Conservation (phyloP, 2,797 vertebrate species). For the Protosalanx chinensis region DNA sequence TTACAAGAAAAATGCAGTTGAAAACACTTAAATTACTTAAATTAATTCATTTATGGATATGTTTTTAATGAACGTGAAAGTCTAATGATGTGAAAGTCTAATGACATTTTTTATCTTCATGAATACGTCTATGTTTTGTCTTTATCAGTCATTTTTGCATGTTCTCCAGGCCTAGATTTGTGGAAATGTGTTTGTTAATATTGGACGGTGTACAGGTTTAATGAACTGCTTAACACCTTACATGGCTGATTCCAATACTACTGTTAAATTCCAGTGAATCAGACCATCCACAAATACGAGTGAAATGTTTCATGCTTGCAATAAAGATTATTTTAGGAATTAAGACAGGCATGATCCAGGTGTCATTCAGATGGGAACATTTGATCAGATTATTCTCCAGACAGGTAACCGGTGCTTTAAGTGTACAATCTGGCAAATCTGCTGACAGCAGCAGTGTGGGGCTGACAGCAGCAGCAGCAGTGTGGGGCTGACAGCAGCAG, state of each 20-base stretch:
- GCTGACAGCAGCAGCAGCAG: too few species aligned
- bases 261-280: not conserved
- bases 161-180: too few species aligned
- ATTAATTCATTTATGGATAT: not conserved
- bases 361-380: not conserved
- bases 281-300: not conserved
- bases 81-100: too few species aligned
- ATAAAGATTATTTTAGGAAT: too few species aligned
- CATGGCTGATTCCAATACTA: not conserved
- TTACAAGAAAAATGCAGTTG: not conserved
- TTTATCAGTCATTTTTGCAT: too few species aligned
- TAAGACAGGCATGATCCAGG: not conserved
- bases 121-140: too few species aligned
- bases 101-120: too few species aligned
- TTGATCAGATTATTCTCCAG: not conserved
- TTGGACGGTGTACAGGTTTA: constrained; percentile 84
- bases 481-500: too few species aligned
- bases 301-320: too few species aligned
- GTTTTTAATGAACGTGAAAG: too few species aligned
- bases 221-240: too few species aligned
- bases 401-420: not conserved
- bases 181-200: constrained; percentile 66
- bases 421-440: not conserved
- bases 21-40: not conserved
- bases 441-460: too few species aligned